A percentile compares a stretch with the other conserved stretches of the same genome.
Evolutionary conservation across 2,797 vertebrate species (phyloP).

Genomic region (Gambusia yucatana): DNA sequence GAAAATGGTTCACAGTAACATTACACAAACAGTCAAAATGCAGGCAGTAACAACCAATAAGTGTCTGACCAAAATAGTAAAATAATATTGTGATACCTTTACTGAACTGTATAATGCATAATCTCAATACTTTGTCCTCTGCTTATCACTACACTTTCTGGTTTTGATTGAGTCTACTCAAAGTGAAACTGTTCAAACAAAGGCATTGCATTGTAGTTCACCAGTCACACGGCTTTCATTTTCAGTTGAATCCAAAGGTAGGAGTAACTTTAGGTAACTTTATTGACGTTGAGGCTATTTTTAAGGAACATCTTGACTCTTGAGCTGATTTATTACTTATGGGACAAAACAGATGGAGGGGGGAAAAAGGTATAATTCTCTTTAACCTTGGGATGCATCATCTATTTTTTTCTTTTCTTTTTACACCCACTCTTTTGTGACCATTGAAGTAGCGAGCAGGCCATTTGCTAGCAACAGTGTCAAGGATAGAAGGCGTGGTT

Average conservation of each 20-base stretch:
- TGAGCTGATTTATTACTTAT: not conserved
- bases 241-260: not conserved
- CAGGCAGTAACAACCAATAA: not conserved
- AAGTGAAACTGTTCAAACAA: conserved; percentile 17
- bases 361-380: not conserved
- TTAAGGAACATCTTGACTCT: not conserved
- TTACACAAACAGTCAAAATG: not conserved
- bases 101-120: conserved; percentile 10
- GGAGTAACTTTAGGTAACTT: not conserved
- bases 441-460: not conserved
- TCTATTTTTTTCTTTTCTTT: conserved; percentile 11
- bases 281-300: not conserved
- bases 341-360: too few species aligned
- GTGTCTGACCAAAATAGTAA: conserved; percentile 1
- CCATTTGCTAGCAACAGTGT: not conserved
- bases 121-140: conserved; percentile 19
- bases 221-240: not conserved
- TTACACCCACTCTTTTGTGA: not conserved
- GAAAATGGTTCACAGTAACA: not conserved
- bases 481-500: conserved; percentile 18
- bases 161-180: conserved; percentile 11
- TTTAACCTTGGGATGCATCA: conserved; percentile 8
- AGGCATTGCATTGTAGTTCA: not conserved
- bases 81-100: conserved; percentile 6
- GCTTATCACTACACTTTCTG: conserved; percentile 14